Conservation (phyloP, 2,888 invertebrate genomes). For the Griposia aprilina region DNA sequence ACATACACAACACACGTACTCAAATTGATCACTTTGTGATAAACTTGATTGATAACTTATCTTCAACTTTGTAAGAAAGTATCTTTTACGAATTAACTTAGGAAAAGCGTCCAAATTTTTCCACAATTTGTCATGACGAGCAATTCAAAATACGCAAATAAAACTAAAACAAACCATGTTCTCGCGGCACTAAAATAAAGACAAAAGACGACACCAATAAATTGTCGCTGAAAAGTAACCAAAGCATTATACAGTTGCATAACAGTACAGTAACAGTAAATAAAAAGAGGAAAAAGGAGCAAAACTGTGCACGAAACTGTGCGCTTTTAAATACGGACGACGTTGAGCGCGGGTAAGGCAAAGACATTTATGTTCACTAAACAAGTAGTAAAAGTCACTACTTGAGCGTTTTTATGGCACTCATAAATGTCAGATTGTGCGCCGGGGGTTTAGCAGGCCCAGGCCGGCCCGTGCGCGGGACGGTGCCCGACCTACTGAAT, state of each 20-base stretch:
- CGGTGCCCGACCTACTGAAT: conserved; percentile 72
- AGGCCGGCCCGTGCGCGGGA: conserved; percentile 78
- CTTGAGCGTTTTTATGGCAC: conserved; percentile 91
- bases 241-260: conserved; percentile 90
- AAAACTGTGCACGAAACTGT: conserved; percentile 89
- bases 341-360: conserved; percentile 89
- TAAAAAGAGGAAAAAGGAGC: conserved; percentile 88
- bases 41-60: conserved; percentile 47
- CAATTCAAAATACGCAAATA: conserved; percentile 79
- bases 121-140: conserved; percentile 69
- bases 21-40: conserved; percentile 68
- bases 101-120: conserved; percentile 54
- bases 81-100: conserved; percentile 1
- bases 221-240: conserved; percentile 89
- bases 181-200: conserved; percentile 86
- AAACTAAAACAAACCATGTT: conserved; percentile 84
- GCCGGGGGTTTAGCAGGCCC: conserved; percentile 84
- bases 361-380: conserved; percentile 92
- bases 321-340: conserved; percentile 90
- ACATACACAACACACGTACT: conserved; percentile 67
- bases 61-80: conserved; percentile 22
- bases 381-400: conserved; percentile 91
- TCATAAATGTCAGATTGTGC: conserved; percentile 91
- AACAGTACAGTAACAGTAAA: conserved; percentile 89
- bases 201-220: conserved; percentile 87